Evolutionary conservation across 1,140 invertebrate genomes (phyloP).

Genomic region (Saccostrea cuccullata): DNA sequence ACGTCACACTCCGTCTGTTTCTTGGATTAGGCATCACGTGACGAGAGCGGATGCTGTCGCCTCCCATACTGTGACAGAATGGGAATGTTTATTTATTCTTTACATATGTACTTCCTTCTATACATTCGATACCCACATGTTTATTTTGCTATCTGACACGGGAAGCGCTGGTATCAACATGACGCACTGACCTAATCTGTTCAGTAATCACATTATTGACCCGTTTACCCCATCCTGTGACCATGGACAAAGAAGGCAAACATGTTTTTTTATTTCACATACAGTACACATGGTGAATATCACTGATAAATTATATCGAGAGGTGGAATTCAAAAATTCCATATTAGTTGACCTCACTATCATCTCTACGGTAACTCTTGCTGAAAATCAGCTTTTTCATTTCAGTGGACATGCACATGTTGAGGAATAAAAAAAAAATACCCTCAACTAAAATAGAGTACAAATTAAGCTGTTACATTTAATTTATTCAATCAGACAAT

Average conservation of each 20-base stretch:
- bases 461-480: too few species aligned
- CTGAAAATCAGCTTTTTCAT: too few species aligned
- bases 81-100: constrained; percentile 5
- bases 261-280: too few species aligned
- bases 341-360: too few species aligned
- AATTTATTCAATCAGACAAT: not conserved
- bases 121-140: constrained; percentile 2
- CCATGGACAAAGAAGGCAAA: constrained; percentile 11
- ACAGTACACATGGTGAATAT: too few species aligned
- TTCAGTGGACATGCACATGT: too few species aligned
- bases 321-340: too few species aligned
- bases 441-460: too few species aligned
- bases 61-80: not conserved
- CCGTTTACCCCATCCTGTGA: not conserved
- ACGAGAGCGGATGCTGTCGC: not conserved
- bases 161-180: not conserved
- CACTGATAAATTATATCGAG: too few species aligned
- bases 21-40: not conserved
- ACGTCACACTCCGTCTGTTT: constrained; percentile 15
- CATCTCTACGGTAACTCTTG: too few species aligned
- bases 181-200: not conserved
- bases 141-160: constrained; percentile 18
- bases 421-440: too few species aligned
- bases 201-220: not conserved
- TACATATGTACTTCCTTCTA: constrained; percentile 5